These are phyloP conservation scores for Bos indicus DNA, from an alignment of 2,113 vertebrate species.

Conservation along the genomic window DNA sequence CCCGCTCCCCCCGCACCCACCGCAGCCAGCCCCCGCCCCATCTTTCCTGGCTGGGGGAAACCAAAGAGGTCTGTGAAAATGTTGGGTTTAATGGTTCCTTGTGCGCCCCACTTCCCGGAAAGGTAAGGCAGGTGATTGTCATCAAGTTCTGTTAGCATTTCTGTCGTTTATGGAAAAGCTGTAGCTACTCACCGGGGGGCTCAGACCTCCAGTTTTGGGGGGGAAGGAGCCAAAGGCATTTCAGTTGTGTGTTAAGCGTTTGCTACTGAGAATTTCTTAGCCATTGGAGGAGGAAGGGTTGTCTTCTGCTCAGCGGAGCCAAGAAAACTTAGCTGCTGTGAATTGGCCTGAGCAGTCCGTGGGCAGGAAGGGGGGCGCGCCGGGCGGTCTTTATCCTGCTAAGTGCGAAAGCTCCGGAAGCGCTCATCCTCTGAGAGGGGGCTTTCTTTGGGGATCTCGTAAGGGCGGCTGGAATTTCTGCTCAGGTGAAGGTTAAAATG, in stretches of 20 bases:
- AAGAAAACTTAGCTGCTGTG: not conserved
- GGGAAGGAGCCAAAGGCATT: not conserved
- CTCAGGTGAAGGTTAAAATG: too few relatives aligned
- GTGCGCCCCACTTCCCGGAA: too few relatives aligned
- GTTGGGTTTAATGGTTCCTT: not conserved
- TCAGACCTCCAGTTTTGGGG: not conserved
- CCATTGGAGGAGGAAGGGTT: not conserved
- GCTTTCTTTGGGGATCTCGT: not conserved
- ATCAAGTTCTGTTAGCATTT: not conserved
- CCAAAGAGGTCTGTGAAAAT: not conserved
- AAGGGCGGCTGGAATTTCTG: not conserved
- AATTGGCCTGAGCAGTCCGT: not conserved
- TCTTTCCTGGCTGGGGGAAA: not conserved
- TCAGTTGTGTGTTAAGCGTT: not conserved
- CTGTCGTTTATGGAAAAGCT: not conserved
- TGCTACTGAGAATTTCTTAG: not conserved
- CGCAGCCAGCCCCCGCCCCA: not conserved
- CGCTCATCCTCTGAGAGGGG: rapidly evolving
- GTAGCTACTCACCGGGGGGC: not conserved
- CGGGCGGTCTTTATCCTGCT: not conserved
- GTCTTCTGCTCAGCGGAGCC: not conserved
- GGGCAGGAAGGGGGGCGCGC: not conserved
- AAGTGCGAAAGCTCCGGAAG: not conserved
- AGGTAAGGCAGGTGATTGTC: not conserved
- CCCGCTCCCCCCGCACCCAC: not conserved